A percentile compares a stretch with the other conserved stretches of the same genome.
Conservation (phyloP, 2,888 invertebrate species). For the Cacoxenus indagator region DNA sequence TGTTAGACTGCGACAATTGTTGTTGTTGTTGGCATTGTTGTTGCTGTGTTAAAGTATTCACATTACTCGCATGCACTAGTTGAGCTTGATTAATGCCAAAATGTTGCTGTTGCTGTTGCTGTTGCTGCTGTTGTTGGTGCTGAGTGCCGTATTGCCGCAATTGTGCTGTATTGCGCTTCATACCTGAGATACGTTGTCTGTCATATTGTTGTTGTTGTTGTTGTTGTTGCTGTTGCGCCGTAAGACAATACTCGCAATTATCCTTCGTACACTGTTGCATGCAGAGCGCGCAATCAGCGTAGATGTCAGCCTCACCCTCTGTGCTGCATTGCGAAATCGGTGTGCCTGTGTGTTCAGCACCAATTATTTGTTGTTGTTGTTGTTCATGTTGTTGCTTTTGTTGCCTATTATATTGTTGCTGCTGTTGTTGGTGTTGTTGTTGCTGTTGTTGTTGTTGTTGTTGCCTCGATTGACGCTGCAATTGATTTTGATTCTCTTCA, state of each 20-base stretch:
- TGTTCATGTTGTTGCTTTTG: slow-evolving; percentile 32
- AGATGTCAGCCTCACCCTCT: slow-evolving; percentile 40
- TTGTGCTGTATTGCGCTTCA: slow-evolving; percentile 23
- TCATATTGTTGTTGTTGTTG: slow-evolving; percentile 20
- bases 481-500: slow-evolving; percentile 43
- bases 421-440: slow-evolving; percentile 34
- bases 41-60: slow-evolving; percentile 14
- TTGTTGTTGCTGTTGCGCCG: slow-evolving; percentile 1
- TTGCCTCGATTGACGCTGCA: slow-evolving; percentile 33
- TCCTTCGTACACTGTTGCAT: slow-evolving; percentile 68
- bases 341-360: slow-evolving; percentile 8
- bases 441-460: slow-evolving; percentile 19
- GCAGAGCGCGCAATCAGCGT: slow-evolving; percentile 68
- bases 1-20: slow-evolving; percentile 5
- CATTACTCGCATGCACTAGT: slow-evolving; percentile 2
- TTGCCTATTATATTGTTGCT: slow-evolving; percentile 37
- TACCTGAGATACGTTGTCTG: slow-evolving; percentile 24
- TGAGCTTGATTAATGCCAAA: slow-evolving; percentile 32
- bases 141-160: not conserved
- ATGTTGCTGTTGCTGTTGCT: slow-evolving; percentile 27
- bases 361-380: slow-evolving; percentile 23
- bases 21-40: slow-evolving; percentile 26
- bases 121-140: not conserved
- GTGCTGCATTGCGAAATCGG: slow-evolving; percentile 26
- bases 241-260: slow-evolving; percentile 67